Conservation (phyloP, 2,888 invertebrate genomes). For the Drosophila mayaguana region DNA sequence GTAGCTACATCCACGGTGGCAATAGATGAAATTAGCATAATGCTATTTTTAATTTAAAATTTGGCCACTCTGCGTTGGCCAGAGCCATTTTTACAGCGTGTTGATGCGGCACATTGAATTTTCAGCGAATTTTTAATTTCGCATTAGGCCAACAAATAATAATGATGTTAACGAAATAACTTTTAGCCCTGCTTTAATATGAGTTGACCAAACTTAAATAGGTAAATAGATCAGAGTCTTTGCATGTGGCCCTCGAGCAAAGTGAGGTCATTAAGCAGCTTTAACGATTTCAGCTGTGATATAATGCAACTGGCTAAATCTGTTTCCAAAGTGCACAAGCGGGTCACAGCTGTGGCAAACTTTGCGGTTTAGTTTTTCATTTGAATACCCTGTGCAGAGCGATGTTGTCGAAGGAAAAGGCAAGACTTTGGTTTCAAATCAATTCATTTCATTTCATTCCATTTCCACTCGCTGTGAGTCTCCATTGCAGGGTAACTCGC, state of each 20-base stretch:
- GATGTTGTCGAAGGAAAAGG: background rate
- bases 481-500: background rate
- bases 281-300: conserved; percentile 13
- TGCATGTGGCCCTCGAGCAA: background rate
- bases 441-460: background rate
- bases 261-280: conserved; percentile 8
- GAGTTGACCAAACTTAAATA: background rate
- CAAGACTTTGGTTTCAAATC: too few species aligned
- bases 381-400: conserved; percentile 2
- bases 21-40: conserved; percentile 74
- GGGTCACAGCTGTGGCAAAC: conserved; percentile 61
- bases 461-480: too few species aligned
- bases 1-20: conserved; percentile 19
- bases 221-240: conserved; percentile 1
- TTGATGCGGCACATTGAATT: conserved; percentile 79
- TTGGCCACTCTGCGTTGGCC: conserved; percentile 76
- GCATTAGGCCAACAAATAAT: conserved; percentile 14
- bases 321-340: conserved; percentile 49
- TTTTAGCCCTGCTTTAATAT: background rate
- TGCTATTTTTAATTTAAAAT: conserved; percentile 80
- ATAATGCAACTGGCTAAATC: conserved; percentile 26
- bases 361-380: conserved; percentile 22
- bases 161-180: background rate
- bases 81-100: conserved; percentile 72
- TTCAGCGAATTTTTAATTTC: conserved; percentile 35